Percentiles rank a stretch among this genome's conserved stretches.
phyloP scores from a whole-genome alignment of 2,797 vertebrate species.

The Spinus olivaceus region DNA sequence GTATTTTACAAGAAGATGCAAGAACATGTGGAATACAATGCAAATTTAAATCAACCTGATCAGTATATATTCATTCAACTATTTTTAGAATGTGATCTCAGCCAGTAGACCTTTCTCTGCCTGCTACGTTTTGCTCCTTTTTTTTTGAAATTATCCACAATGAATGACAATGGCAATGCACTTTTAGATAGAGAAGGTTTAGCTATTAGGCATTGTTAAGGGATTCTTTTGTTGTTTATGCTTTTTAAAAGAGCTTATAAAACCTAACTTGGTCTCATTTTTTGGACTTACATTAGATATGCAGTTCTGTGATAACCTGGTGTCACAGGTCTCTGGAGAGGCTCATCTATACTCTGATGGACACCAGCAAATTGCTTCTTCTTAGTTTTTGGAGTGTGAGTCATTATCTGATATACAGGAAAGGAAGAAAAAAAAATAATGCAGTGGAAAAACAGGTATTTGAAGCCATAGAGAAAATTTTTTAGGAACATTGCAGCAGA shows the following conservation, averaged over 20 bases:
- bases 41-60: background rate
- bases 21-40: background rate
- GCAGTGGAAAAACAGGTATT: background rate
- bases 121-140: background rate
- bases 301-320: slow-evolving; percentile 80
- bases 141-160: background rate
- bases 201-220: background rate
- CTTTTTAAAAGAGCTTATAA: background rate
- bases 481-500: background rate
- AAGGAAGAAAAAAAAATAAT: background rate
- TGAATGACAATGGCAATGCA: background rate
- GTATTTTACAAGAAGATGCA: background rate
- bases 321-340: slow-evolving; percentile 87
- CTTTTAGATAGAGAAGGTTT: slow-evolving; percentile 9
- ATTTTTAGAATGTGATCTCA: background rate
- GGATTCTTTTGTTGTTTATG: background rate
- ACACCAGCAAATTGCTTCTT: slow-evolving; percentile 69
- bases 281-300: slow-evolving; percentile 68
- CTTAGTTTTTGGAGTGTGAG: slow-evolving; percentile 84
- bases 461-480: background rate
- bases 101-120: background rate
- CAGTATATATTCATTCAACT: background rate
- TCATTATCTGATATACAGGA: slow-evolving; percentile 85
- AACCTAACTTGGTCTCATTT: background rate
- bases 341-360: slow-evolving; percentile 80